These are phyloP conservation scores for Epinephelus fuscoguttatus DNA, from an alignment of 2,113 vertebrate species.

Conservation along the genomic window DNA sequence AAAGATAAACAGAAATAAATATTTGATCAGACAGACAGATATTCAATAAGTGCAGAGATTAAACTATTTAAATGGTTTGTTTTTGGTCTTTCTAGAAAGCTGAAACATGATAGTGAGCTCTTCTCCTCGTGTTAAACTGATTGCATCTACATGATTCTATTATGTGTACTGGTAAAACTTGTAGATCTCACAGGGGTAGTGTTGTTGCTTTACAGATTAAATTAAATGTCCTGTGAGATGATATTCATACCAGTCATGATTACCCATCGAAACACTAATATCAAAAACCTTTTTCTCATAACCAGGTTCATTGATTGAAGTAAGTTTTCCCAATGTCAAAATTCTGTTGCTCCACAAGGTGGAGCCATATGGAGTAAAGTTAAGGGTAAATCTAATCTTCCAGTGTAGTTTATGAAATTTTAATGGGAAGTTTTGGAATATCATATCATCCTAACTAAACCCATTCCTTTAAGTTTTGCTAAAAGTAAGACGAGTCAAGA, in stretches of 20 bases:
- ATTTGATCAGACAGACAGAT: not conserved
- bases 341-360: constrained; percentile 31
- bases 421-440: not conserved
- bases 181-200: not conserved
- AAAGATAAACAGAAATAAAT: not conserved
- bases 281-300: not conserved
- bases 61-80: not conserved
- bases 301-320: not conserved
- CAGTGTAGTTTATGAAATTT: not conserved
- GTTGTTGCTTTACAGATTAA: not conserved
- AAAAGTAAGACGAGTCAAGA: not conserved
- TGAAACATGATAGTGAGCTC: not conserved
- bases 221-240: not conserved
- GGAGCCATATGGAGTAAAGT: constrained; percentile 7
- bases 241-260: not conserved
- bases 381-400: not conserved
- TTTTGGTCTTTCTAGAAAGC: not conserved
- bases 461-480: not conserved
- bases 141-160: not conserved
- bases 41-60: not conserved
- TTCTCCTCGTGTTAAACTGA: too few species aligned
- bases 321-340: not conserved
- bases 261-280: not conserved
- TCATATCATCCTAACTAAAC: not conserved
- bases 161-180: too few species aligned